A percentile compares a stretch with the other conserved stretches of the same genome.
phyloP scores from a whole-genome alignment of 2,888 invertebrate genomes.

The Scaptodrosophila latifasciaeformis region DNA sequence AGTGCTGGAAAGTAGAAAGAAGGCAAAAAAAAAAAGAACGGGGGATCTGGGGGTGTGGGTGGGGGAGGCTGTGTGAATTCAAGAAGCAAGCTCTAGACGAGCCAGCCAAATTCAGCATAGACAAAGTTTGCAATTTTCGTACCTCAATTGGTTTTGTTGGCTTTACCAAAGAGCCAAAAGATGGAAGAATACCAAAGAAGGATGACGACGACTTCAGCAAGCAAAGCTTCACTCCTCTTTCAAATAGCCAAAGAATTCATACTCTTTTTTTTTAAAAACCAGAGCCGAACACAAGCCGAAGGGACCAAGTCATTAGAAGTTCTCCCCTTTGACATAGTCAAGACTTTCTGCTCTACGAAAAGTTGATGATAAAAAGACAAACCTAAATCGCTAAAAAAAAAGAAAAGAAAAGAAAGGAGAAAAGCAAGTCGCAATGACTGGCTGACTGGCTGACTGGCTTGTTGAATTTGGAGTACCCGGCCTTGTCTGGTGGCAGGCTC shows the following conservation, averaged over 20 bases:
- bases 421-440: neutral
- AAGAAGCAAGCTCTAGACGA: no score
- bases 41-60: constrained; percentile 9
- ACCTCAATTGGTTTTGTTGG: constrained; percentile 52
- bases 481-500: neutral
- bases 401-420: neutral
- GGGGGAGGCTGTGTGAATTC: constrained; percentile 2
- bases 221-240: constrained; percentile 1
- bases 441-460: neutral
- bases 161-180: constrained; percentile 21
- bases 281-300: no score
- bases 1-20: neutral
- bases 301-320: no score
- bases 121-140: constrained; percentile 56
- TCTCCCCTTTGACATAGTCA: no score
- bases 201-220: constrained; percentile 17
- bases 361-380: no score
- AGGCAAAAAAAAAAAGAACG: neutral
- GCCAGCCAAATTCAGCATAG: constrained; percentile 20
- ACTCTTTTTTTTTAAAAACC: no score
- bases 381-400: neutral
- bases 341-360: no score
- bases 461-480: neutral
- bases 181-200: no score
- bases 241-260: no score